phyloP scores from a whole-genome alignment of 2,113 vertebrate species.

The Sinosuthora webbiana region DNA sequence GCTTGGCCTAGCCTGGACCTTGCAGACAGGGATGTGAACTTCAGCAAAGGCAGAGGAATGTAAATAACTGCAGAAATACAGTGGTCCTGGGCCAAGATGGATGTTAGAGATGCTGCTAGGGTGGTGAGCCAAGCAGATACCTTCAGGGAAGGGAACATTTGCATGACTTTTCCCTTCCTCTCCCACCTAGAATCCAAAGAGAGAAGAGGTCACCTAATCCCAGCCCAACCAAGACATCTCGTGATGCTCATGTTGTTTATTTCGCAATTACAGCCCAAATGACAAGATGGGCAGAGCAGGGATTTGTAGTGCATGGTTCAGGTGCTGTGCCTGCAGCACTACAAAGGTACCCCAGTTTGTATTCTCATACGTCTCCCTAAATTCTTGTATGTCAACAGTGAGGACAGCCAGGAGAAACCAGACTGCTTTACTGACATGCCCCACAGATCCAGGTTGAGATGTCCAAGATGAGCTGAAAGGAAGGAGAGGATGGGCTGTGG shows the following conservation, averaged over 20 bases:
- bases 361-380: neutral
- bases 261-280: neutral
- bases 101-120: neutral
- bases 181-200: neutral
- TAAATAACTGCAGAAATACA: slow-evolving; percentile 35
- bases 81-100: neutral
- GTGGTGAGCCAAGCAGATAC: neutral
- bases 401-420: neutral
- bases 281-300: accelerated
- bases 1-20: neutral
- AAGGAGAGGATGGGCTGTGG: neutral
- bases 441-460: neutral
- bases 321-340: neutral
- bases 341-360: neutral
- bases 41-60: slow-evolving; percentile 24
- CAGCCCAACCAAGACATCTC: neutral
- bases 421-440: neutral
- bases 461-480: neutral
- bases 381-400: neutral
- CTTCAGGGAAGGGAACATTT: neutral
- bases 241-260: neutral
- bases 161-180: neutral
- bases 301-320: neutral
- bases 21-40: neutral
- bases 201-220: neutral